Percentiles rank a stretch among this genome's conserved stretches.
phyloP scores from a whole-genome alignment of 2,888 invertebrate species.

The Geotrupes spiniger region DNA sequence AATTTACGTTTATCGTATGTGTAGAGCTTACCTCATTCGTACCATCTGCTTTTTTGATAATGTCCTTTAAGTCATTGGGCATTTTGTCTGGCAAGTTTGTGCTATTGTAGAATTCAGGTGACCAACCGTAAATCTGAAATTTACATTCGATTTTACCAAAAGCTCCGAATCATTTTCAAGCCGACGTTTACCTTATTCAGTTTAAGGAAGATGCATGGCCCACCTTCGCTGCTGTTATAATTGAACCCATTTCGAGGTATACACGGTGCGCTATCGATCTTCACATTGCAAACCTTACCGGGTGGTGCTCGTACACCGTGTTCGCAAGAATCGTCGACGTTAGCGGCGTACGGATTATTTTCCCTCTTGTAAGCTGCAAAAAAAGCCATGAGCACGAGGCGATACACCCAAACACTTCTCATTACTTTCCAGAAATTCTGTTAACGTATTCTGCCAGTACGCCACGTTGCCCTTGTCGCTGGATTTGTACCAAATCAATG shows the following conservation, averaged over 20 bases:
- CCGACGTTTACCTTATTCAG: conserved; percentile 96
- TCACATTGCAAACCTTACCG: conserved; percentile 81
- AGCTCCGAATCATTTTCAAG: too few species aligned
- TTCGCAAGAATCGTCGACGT: conserved; percentile 51
- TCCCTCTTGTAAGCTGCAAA: conserved; percentile 46
- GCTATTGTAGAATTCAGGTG: conserved; percentile 73
- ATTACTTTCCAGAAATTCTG: conserved; percentile 75
- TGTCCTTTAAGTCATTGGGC: conserved; percentile 70
- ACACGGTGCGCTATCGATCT: conserved; percentile 67
- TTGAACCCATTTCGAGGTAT: conserved; percentile 77
- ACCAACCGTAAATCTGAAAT: conserved; percentile 87
- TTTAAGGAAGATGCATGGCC: conserved; percentile 95
- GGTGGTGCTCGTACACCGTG: conserved; percentile 57
- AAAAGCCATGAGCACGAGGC: background rate
- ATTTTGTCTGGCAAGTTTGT: conserved; percentile 69
- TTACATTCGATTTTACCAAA: conserved; percentile 13
- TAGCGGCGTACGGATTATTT: conserved; percentile 51
- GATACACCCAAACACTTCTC: background rate
- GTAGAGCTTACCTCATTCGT: conserved; percentile 12
- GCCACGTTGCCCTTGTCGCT: conserved; percentile 73
- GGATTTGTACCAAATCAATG: conserved; percentile 91
- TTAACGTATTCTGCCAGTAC: conserved; percentile 77
- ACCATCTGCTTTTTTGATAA: conserved; percentile 10
- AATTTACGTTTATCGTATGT: too few species aligned
- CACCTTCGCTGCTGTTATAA: conserved; percentile 68